Conservation (phyloP, 2,797 vertebrate genomes). For the Ciconia nigra region DNA sequence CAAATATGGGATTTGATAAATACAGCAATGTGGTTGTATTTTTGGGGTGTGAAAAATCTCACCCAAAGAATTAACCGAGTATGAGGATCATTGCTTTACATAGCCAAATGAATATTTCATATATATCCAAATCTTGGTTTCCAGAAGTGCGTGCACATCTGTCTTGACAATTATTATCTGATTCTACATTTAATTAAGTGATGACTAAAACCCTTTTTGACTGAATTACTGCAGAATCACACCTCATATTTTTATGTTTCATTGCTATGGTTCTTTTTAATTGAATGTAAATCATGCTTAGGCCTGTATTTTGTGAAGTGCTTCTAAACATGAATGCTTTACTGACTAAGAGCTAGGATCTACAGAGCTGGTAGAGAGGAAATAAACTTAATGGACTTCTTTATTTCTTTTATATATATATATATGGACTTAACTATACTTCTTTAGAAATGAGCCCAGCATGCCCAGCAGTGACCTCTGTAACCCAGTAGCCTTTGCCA, state of each 20-base stretch:
- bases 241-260: neutral
- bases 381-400: slow-evolving; percentile 1
- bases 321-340: neutral
- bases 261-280: slow-evolving; percentile 5
- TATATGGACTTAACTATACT: neutral
- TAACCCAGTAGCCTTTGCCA: neutral
- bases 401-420: no score
- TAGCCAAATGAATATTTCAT: neutral
- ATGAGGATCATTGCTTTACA: neutral
- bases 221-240: neutral
- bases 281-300: neutral
- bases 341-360: neutral
- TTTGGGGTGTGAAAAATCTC: neutral
- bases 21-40: neutral
- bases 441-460: neutral
- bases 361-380: neutral
- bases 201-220: neutral
- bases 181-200: slow-evolving; percentile 16
- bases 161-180: neutral
- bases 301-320: neutral
- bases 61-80: neutral
- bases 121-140: neutral
- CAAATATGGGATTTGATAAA: neutral
- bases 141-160: neutral
- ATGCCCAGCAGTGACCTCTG: neutral